phyloP scores from a whole-genome alignment of 2,888 invertebrate species.

The Rotaria magnacalcarata region DNA sequence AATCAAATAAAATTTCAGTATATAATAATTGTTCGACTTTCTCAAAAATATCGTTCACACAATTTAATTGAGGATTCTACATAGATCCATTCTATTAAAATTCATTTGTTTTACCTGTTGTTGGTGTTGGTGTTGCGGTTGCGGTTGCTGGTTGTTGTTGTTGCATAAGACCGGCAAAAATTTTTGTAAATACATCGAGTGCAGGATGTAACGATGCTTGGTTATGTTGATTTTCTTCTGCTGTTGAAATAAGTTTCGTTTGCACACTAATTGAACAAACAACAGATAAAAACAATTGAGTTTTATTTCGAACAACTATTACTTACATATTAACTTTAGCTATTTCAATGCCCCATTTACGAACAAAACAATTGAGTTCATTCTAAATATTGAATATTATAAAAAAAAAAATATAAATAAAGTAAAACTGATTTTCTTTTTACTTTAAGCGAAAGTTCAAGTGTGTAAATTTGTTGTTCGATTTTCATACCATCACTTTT shows the following conservation, averaged over 20 bases:
- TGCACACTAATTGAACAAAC: background rate
- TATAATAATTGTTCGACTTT: too few relatives aligned
- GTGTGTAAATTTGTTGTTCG: slow-evolving; percentile 14
- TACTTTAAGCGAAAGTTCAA: slow-evolving; percentile 8
- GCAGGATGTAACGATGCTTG: slow-evolving; percentile 13
- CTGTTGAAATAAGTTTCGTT: slow-evolving; percentile 1
- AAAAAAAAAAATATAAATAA: too few relatives aligned
- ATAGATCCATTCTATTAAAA: too few relatives aligned
- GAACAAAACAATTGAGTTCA: background rate
- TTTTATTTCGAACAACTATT: background rate
- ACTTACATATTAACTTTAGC: slow-evolving; percentile 4
- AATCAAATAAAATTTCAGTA: too few relatives aligned
- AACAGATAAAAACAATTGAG: background rate
- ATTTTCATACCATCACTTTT: slow-evolving; percentile 21
- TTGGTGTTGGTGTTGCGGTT: background rate
- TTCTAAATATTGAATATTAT: background rate
- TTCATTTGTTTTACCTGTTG: background rate
- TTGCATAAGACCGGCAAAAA: slow-evolving; percentile 17
- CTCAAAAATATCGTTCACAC: too few relatives aligned
- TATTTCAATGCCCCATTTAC: slow-evolving; percentile 33
- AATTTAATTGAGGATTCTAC: too few relatives aligned
- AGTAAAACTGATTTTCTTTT: too few relatives aligned
- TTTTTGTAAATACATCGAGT: slow-evolving; percentile 9
- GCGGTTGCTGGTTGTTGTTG: background rate
- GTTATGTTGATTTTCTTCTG: slow-evolving; percentile 6